phyloP scores from a whole-genome alignment of 2,113 vertebrate genomes.

The Perca fluviatilis region DNA sequence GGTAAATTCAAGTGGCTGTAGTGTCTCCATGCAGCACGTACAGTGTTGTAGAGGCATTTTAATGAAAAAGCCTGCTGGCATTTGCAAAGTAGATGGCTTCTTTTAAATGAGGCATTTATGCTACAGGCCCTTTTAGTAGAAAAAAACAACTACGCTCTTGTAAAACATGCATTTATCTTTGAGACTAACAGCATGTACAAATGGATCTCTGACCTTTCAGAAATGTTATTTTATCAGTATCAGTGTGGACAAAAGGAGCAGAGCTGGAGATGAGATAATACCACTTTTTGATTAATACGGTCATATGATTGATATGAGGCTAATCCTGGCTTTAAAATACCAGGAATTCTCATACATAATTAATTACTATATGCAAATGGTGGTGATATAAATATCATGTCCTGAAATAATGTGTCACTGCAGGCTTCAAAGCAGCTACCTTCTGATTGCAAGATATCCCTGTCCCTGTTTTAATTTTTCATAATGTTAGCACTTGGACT shows the following conservation, averaged over 20 bases:
- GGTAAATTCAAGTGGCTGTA: constrained; percentile 27
- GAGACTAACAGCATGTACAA: constrained; percentile 38
- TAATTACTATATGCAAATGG: constrained; percentile 51
- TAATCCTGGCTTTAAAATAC: constrained; percentile 65
- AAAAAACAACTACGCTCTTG: constrained; percentile 18
- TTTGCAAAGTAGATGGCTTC: constrained; percentile 15
- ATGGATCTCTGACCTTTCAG: constrained; percentile 50
- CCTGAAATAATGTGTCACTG: constrained; percentile 58
- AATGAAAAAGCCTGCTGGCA: constrained; percentile 22
- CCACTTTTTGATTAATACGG: constrained; percentile 33
- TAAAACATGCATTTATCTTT: constrained; percentile 51
- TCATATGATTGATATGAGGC: constrained; percentile 61
- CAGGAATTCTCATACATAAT: constrained; percentile 58
- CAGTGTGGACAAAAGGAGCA: constrained; percentile 24
- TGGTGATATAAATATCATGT: constrained; percentile 55
- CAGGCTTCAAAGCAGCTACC: constrained; percentile 51
- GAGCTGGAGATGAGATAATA: constrained; percentile 34
- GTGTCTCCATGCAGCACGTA: background rate
- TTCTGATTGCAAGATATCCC: constrained; percentile 6
- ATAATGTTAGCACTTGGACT: constrained; percentile 14
- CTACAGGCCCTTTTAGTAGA: background rate
- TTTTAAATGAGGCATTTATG: constrained; percentile 4
- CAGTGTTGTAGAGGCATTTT: constrained; percentile 5
- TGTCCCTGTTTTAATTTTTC: constrained; percentile 28
- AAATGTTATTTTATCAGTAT: constrained; percentile 14